Conservation (phyloP, 1,140 invertebrate species). For the Tribolium madens region DNA sequence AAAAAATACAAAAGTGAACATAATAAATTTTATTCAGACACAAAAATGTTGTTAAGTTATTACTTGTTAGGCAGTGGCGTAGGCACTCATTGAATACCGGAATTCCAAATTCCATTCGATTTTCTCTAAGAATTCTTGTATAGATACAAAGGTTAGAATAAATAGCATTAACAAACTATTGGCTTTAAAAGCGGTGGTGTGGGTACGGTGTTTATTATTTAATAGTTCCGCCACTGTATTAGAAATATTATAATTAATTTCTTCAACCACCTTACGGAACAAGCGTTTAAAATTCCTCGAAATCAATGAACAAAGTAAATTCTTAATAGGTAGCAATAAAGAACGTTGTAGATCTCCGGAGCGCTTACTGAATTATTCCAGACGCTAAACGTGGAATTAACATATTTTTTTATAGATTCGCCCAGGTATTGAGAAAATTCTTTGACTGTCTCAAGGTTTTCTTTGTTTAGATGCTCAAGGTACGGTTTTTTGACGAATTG, state of each 20-base stretch:
- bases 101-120: too few species aligned
- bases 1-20: neutral
- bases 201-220: too few species aligned
- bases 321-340: slow-evolving; percentile 29
- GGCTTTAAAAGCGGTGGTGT: too few species aligned
- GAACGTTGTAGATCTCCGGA: slow-evolving; percentile 21
- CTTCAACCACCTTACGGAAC: neutral
- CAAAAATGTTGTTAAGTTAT: neutral
- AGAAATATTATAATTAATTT: neutral
- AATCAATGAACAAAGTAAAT: slow-evolving; percentile 38
- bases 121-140: neutral
- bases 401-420: slow-evolving; percentile 56
- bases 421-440: slow-evolving; percentile 58
- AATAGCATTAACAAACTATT: too few species aligned
- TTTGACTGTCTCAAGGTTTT: slow-evolving; percentile 56
- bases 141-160: too few species aligned
- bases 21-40: slow-evolving; percentile 2
- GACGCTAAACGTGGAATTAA: slow-evolving; percentile 54
- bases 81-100: neutral
- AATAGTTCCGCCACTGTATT: neutral
- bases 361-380: slow-evolving; percentile 57
- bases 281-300: slow-evolving; percentile 4
- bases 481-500: slow-evolving; percentile 31
- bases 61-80: neutral
- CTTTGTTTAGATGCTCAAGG: slow-evolving; percentile 51